Evolutionary conservation across 2,888 invertebrate genomes (phyloP), one percentile per base, ranked within the genome.

Genomic region (Parascotia fuliginaria): DNA sequence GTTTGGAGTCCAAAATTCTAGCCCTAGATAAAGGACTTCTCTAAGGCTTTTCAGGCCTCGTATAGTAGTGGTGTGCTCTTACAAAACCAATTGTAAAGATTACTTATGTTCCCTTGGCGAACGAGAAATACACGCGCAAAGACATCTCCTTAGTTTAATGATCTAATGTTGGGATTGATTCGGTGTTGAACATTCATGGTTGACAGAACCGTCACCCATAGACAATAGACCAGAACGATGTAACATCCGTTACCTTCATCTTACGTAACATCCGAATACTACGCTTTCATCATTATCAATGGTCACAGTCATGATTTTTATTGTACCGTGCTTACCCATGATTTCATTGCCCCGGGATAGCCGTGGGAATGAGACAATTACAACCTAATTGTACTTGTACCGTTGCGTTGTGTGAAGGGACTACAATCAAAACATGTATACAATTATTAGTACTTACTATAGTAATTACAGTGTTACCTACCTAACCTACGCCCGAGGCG

Each of bases 171-270:
- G n/a, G n/a, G n/a, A n/a, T n/a, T n/a, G 19, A 12, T 22, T 3
- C 19, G 14, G 28, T 16, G 13, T 28, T 33, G 16, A 12, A 36
- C 12, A n/a, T 13, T 36, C 13, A 28, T 54, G 62, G 62, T 54
- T 48, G 51, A 61, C 41, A 31, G 3, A 15, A n/a, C 34, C 9
- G 24, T 40, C 24, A 1, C 7, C 7, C 24, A 53, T 50, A 53
- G 19, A 61, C 56, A 48, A 15, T 43, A 42, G 32, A 65, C 54
- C 62, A 62, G 53, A 65, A 65, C 65, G 57, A 44, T 32, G 34
- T 45, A 47, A 46, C 37, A 36, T 32, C 51, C 32, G 31, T 14
- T 32, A 47, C 28, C 27, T 19, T 41, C 24, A 5, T 28, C 14
- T 12, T 37, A 31, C 22, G 22, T 19, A 44, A 28, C 40, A 31